Conservation (phyloP, 2,888 invertebrate species). For the Blera fallax region DNA sequence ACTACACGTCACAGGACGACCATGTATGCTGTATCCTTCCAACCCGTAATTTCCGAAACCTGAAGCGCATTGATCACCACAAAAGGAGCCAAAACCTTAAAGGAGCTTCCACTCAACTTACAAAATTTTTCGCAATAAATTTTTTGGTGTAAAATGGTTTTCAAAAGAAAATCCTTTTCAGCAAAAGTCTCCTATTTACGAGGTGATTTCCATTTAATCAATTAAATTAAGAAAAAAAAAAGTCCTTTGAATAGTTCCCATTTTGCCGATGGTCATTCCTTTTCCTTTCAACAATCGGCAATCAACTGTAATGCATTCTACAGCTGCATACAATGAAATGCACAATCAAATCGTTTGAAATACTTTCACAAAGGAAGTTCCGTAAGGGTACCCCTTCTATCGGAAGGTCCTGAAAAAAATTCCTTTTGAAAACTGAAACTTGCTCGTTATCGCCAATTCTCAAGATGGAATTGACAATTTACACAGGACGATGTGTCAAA, state of each 20-base stretch:
- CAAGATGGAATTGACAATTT: neutral
- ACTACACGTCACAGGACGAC: too few relatives aligned
- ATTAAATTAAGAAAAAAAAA: neutral
- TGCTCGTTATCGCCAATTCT: slow-evolving; percentile 4
- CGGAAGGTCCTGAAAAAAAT: neutral
- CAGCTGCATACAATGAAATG: neutral
- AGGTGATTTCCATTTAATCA: neutral
- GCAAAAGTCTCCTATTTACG: neutral
- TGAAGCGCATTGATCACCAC: too few relatives aligned
- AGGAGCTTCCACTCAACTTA: neutral
- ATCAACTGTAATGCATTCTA: slow-evolving; percentile 14
- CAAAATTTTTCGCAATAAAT: neutral
- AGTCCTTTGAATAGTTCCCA: neutral
- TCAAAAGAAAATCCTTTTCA: neutral
- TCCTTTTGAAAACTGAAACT: neutral
- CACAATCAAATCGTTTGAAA: slow-evolving; percentile 2
- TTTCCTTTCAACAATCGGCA: neutral
- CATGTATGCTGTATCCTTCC: too few relatives aligned
- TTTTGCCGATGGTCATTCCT: neutral
- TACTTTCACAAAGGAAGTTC: neutral
- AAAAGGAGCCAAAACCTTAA: neutral
- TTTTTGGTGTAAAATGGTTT: neutral
- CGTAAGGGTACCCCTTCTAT: neutral
- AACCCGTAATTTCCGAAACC: too few relatives aligned
- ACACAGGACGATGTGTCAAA: neutral